Base-by-base conservation (phyloP, 1,140 invertebrate species). In the Homarus americanus region DNA sequence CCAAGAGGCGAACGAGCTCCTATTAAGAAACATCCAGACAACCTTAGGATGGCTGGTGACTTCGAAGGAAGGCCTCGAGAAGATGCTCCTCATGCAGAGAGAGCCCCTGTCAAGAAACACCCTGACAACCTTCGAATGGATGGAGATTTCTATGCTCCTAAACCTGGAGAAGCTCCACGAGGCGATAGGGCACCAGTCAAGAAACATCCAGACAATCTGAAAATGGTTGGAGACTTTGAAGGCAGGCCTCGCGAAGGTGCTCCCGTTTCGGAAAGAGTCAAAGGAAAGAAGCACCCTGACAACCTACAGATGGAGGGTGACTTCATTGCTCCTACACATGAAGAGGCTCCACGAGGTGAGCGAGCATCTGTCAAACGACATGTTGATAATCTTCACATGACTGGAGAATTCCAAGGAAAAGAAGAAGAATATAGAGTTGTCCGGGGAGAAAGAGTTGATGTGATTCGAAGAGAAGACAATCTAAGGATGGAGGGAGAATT, bases 321-420 rank as follows among this genome's bases (percentile, higher is more conserved):
- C 38, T 93, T 93, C 78, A 28, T 87, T 72, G 83, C 75, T 1
- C 91, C 75, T 34, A 38, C 53, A 32, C 75, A 36, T 38, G 82
- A 90, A 63, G 83, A 41, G 24, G 78, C 78, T 38, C 78, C 91
- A 17, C 20, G 91, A 40, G 93, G 93, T 93, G 95, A 95, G 41
- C 87, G 95, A 40, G 94, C 94, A 0, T 91, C 94, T 4, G 92
- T 95, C 32, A 94, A 94, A 28, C 93, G 93, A 80, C 93, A 95
- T 91, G 91, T 94, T 90, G 95, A 95, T 86, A 95, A 95, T 92
- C 93, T 97, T 1, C 93, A 93, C 7, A 95, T 96, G 10, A 96
- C 96, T 93, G 96, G 96, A 32, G 95, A 96, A 93, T 93, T 97
- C 73, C 12, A 69, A 12, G 87, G 86, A 15, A 87, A 87, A 49